These are phyloP conservation scores for Sylvia atricapilla DNA, from an alignment of 2,113 vertebrate species.

Conservation along the genomic window DNA sequence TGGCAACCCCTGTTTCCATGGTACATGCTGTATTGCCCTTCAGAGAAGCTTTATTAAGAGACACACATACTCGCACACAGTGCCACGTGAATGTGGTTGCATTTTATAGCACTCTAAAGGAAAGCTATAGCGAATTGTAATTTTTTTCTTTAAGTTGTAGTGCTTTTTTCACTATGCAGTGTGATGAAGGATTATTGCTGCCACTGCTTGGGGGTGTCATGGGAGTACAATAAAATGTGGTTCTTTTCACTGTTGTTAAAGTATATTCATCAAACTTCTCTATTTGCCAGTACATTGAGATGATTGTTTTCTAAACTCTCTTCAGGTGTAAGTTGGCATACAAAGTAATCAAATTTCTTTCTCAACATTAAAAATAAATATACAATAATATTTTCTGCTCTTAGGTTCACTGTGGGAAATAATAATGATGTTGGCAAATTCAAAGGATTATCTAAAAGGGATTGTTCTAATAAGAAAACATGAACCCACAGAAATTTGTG, in stretches of 20 bases:
- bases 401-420: not conserved
- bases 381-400: not conserved
- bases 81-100: constrained; percentile 29
- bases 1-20: constrained; percentile 78
- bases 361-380: not conserved
- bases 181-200: constrained; percentile 50
- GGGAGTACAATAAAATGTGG: constrained; percentile 32
- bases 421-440: not conserved
- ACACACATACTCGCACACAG: not conserved
- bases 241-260: not conserved
- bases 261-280: not conserved
- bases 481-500: not conserved
- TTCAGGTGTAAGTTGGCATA: constrained; percentile 1
- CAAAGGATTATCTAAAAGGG: not conserved
- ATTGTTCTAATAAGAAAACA: not conserved
- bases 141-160: constrained; percentile 34
- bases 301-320: constrained; percentile 10
- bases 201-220: not conserved
- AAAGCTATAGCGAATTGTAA: constrained; percentile 24
- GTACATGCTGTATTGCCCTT: constrained; percentile 47
- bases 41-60: constrained; percentile 60
- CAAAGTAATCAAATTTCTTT: not conserved
- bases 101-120: constrained; percentile 57
- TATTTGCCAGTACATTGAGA: not conserved
- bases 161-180: constrained; percentile 33